These are phyloP conservation scores for Labia minor DNA, from an alignment of 2,888 invertebrate genomes.

Conservation along the genomic window DNA sequence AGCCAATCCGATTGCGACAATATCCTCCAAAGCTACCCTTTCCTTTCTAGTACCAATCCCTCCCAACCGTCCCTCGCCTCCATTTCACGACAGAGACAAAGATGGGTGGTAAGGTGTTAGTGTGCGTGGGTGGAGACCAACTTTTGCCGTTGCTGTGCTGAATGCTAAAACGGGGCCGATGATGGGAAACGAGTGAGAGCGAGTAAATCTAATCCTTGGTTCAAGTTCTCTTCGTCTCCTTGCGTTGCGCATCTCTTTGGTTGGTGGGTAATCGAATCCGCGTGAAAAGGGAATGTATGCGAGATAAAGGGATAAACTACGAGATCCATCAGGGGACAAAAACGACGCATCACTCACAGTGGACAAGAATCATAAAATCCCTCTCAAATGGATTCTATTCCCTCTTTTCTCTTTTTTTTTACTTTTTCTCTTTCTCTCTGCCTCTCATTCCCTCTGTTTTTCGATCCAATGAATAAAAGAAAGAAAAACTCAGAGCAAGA, in stretches of 20 bases:
- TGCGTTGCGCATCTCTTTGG: not conserved
- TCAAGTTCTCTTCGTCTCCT: not conserved
- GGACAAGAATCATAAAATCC: slow-evolving; percentile 3
- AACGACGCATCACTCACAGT: slow-evolving; percentile 13
- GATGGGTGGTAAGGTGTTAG: not conserved
- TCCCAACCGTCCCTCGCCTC: no score
- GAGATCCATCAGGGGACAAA: slow-evolving; percentile 1
- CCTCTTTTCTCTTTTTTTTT: not conserved
- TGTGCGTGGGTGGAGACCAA: not conserved
- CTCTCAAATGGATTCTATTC: not conserved
- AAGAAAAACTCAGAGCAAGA: no score
- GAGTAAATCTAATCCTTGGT: not conserved
- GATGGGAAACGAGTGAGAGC: not conserved
- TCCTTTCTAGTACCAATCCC: no score
- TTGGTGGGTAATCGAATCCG: not conserved
- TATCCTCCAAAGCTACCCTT: not conserved
- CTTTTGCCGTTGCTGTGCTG: not conserved
- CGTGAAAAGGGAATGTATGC: not conserved
- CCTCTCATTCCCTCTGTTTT: no score
- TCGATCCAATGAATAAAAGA: no score
- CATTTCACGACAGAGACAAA: not conserved
- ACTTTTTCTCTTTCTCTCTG: not conserved
- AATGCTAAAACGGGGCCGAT: not conserved
- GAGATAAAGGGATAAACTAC: not conserved
- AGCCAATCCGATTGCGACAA: slow-evolving; percentile 7